Evolutionary conservation across 2,888 invertebrate genomes (phyloP).

Genomic region (Sminthurides aquaticus): DNA sequence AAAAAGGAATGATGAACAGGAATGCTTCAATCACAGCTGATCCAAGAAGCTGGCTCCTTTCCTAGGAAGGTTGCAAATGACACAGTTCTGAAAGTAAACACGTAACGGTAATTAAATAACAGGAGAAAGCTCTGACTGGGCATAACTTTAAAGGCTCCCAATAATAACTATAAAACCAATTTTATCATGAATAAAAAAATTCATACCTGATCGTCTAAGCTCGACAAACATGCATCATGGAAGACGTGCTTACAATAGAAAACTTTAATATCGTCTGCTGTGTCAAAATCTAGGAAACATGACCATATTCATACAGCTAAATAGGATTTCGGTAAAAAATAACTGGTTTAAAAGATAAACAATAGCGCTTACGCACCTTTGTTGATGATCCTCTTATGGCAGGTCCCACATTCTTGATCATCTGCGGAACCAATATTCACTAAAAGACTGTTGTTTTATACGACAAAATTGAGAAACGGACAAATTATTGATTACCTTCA

Average conservation of each 20-base stretch:
- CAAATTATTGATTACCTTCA: too few species aligned
- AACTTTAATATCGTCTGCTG: conserved; percentile 64
- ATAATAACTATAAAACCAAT: too few species aligned
- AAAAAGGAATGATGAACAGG: too few species aligned
- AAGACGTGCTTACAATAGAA: conserved; percentile 87
- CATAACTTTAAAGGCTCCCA: too few species aligned
- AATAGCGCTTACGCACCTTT: conserved; percentile 57
- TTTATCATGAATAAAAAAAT: not conserved
- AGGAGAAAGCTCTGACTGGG: not conserved
- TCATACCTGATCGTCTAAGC: conserved; percentile 40
- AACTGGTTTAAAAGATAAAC: too few species aligned
- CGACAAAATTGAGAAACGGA: too few species aligned
- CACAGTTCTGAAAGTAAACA: conserved; percentile 51
- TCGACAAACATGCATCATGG: conserved; percentile 70
- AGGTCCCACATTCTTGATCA: conserved; percentile 69
- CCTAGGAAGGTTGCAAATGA: conserved; percentile 50
- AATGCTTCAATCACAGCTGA: conserved; percentile 31
- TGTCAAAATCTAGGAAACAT: conserved; percentile 56
- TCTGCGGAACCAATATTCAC: conserved; percentile 53
- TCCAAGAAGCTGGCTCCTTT: conserved; percentile 39
- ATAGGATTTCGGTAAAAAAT: conserved; percentile 2
- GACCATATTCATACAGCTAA: conserved; percentile 18
- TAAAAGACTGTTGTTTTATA: too few species aligned
- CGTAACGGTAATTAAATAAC: conserved; percentile 18
- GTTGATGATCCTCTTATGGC: conserved; percentile 66